Base-by-base conservation (phyloP, 2,113 vertebrate species). In the Reinhardtius hippoglossoides region DNA sequence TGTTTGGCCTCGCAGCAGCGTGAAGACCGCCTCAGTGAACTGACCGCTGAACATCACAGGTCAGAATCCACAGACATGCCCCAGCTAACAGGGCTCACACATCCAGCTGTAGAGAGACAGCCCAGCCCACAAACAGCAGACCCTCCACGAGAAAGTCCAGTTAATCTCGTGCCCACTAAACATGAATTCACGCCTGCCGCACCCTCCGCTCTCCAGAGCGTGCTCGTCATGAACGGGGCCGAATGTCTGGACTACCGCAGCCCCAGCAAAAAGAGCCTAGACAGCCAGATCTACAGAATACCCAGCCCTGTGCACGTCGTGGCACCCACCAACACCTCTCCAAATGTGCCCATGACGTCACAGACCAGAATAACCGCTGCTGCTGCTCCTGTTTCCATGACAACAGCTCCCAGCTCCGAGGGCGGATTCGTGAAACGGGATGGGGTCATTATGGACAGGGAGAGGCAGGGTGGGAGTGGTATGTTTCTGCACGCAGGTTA, bases 221-320 rank as follows among this genome's bases (percentile, higher is more conserved):
- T 95, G 48, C 80, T 95, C 1, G 94, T 95, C 78, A 93, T 95
- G 93, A 95, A 92, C 9, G 90, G 90, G 24, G 46, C 93, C 18
- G 94, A 95, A 65, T 94, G 92, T 75, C 80, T 94, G 72, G 94
- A 95, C 86, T 94, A 93, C 75, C 91, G 93, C 86, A 94, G 91
- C 37, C 82, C 86, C 44, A 87, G 86, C 74, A 94, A 92, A 88
- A 92, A 88, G 76, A 91, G 63, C 81, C 80, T 88, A 35, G 92
- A 93, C 62, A 72, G 64, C 73, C 87, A 90, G 44, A 77, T 79
- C 52, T 89, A 91, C 78, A 89, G 88, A 77, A 89, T 77, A 65
- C 88, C 88, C 76, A 93, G 88, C 80, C 91, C 92, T n/a, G 72
- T 72, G 62, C 91, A 80, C 58, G 68, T 75, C 16, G 50, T 81